These are phyloP conservation scores for Intellagama lesueurii DNA, from an alignment of 2,797 vertebrate species.

Conservation along the genomic window DNA sequence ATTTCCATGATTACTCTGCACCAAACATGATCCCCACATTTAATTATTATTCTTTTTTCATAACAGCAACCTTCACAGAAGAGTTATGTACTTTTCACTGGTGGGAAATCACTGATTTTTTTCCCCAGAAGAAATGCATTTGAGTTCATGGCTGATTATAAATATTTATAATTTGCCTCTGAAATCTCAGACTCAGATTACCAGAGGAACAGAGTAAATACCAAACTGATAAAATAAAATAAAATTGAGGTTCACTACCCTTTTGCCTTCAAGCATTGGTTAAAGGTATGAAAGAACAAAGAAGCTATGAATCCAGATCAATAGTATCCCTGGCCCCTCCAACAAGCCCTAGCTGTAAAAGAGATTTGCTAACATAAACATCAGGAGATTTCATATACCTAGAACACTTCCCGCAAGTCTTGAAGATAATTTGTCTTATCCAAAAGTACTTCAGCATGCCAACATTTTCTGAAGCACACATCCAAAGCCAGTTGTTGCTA, in stretches of 20 bases:
- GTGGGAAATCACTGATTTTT: conserved; percentile 64
- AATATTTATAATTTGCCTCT: conserved; percentile 55
- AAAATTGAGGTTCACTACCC: neutral
- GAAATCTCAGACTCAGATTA: neutral
- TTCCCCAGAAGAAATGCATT: conserved; percentile 51
- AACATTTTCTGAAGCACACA: neutral
- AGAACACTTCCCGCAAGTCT: no score
- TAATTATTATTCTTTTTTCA: conserved; percentile 63
- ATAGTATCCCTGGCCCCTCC: neutral
- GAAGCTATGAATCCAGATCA: neutral
- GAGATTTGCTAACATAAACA: neutral
- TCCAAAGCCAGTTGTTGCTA: neutral
- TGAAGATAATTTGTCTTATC: neutral
- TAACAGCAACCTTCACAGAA: conserved; percentile 46
- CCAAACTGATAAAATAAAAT: neutral
- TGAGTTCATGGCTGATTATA: conserved; percentile 41
- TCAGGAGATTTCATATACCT: neutral
- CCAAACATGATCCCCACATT: conserved; percentile 26
- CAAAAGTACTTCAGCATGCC: neutral
- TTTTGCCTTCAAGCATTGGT: neutral
- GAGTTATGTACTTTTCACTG: conserved; percentile 41
- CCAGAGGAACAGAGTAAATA: conserved; percentile 42
- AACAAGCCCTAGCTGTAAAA: neutral
- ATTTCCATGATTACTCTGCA: conserved; percentile 45
- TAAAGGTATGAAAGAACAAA: neutral